A percentile compares a stretch with the other conserved stretches of the same genome.
phyloP scores from a whole-genome alignment of 2,888 invertebrate genomes.

The Alloplasta piceator region DNA sequence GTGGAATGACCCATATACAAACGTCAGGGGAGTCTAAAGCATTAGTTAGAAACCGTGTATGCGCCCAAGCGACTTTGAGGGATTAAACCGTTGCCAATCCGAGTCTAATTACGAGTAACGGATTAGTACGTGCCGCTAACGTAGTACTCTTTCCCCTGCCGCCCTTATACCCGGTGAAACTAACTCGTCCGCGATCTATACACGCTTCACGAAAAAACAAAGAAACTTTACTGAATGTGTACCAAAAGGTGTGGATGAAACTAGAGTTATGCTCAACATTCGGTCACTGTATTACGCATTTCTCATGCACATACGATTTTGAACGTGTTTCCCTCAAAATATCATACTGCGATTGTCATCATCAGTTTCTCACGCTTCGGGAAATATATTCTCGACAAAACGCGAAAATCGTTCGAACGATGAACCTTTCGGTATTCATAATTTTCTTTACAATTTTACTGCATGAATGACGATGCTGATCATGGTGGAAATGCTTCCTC shows the following conservation, averaged over 20 bases:
- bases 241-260: constrained; percentile 69
- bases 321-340: constrained; percentile 2
- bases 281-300: constrained; percentile 63
- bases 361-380: not conserved
- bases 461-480: not conserved
- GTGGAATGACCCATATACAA: too few relatives aligned
- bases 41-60: constrained; percentile 55
- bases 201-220: constrained; percentile 71
- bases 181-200: constrained; percentile 34
- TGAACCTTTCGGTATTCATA: too few relatives aligned
- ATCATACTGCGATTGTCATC: constrained; percentile 30
- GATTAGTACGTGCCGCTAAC: constrained; percentile 78
- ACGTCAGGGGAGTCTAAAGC: constrained; percentile 39
- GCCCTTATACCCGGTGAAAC: constrained; percentile 37
- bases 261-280: constrained; percentile 25
- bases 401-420: too few relatives aligned
- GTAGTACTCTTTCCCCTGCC: constrained; percentile 8
- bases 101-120: constrained; percentile 82
- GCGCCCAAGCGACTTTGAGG: constrained; percentile 77
- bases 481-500: not conserved
- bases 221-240: constrained; percentile 77
- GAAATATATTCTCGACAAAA: constrained; percentile 5
- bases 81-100: constrained; percentile 83
- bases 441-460: not conserved
- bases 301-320: constrained; percentile 3